Evolutionary conservation across 2,888 invertebrate genomes (phyloP), one percentile per base, ranked within the genome.

Genomic region (Dryobota labecula): DNA sequence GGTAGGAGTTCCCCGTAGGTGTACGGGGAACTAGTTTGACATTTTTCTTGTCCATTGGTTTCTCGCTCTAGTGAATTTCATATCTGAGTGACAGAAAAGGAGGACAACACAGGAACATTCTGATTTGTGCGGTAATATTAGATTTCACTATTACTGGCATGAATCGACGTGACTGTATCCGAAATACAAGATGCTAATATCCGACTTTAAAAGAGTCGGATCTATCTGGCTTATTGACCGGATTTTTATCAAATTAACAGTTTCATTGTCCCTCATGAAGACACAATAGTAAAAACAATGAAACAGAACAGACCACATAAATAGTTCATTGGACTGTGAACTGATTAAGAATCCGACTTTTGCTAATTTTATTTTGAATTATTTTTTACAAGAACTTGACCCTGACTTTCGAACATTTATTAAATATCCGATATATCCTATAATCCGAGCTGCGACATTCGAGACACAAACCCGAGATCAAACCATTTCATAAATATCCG

Each of bases 341-440:
- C n/a, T n/a, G n/a, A n/a, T 18, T 41, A 33, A 5, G 45, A 15
- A 65, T 33, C 15, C 30, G 20, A 27, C 2, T 27, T 64, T 20
- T 66, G 45, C 1, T 9, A 43, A 20, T 45, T 56, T 24, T 5
- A 60, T 49, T 67, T 49, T 24, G 67, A 65, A 9, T 1, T 9
- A 3, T 33, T 24, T 36, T 38, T 68, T 30, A 24, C 30, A 18
- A 30, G 13, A 68, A 49, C 18, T 68, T 67, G 68, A 70, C 70
- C 70, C 71, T 70, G 70, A 47, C 18, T 56, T 11, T 70, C 38
- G 45, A n/a, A 70, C 18, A 70, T 70, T 70, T 70, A 70, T 38
- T 30, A 54, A 70, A 56, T 70, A 54, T 70, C 56, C 47, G 70
- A 71, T 49, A n/a, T 38, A 30, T 47, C 41, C 13, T 71, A 45